phyloP scores from a whole-genome alignment of 1,140 invertebrate genomes.

The Drosophila leontia region DNA sequence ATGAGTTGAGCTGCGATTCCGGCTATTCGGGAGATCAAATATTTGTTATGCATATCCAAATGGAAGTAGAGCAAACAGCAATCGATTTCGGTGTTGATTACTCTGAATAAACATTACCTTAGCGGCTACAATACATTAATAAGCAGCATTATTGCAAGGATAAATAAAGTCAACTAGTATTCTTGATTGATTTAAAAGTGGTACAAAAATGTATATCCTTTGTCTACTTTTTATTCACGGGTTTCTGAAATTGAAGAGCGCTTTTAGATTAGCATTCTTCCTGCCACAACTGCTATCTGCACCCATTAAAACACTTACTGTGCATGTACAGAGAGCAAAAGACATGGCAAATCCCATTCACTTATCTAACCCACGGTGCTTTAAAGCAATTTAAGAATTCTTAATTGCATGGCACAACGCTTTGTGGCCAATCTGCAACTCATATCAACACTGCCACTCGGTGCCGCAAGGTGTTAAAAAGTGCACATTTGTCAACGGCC shows the following conservation, averaged over 20 bases:
- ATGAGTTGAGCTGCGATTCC: constrained; percentile 43
- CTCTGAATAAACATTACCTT: neutral
- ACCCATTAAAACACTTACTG: neutral
- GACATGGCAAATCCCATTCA: neutral
- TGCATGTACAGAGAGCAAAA: neutral
- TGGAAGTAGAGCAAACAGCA: constrained; percentile 2
- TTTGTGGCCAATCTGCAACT: constrained; percentile 18
- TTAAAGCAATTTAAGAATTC: constrained; percentile 32
- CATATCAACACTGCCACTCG: constrained; percentile 13
- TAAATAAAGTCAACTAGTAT: neutral
- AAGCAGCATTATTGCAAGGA: neutral
- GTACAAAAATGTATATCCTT: no score
- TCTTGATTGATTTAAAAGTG: no score
- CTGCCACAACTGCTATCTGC: neutral
- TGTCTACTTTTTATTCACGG: no score
- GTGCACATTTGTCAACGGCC: constrained; percentile 55
- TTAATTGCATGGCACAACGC: constrained; percentile 42
- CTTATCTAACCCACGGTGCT: neutral
- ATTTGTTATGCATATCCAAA: constrained; percentile 7
- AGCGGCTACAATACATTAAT: no score
- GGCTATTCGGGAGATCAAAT: constrained; percentile 4
- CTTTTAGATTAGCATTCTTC: neutral
- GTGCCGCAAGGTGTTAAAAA: constrained; percentile 57
- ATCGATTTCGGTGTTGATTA: constrained; percentile 4
- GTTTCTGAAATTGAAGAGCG: no score